These are phyloP conservation scores for Dendrolimus kikuchii DNA, from an alignment of 1,140 invertebrate species.

Conservation along the genomic window DNA sequence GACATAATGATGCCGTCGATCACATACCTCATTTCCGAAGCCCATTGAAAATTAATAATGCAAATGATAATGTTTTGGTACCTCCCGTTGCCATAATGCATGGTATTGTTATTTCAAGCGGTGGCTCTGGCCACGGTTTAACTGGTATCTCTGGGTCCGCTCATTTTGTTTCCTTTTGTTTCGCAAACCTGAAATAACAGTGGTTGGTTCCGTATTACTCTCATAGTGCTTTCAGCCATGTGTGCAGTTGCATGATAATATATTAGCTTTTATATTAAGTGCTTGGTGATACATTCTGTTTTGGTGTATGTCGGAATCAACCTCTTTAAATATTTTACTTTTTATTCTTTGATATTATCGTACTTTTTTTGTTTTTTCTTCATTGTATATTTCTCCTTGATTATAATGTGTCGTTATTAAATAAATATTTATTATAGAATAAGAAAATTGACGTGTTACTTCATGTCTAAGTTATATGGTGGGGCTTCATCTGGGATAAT, in stretches of 20 bases:
- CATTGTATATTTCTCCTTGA: too few relatives aligned
- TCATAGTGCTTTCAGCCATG: constrained; percentile 15
- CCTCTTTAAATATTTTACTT: too few relatives aligned
- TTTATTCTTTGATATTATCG: background rate
- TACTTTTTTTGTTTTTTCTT: background rate
- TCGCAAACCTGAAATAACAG: constrained; percentile 29
- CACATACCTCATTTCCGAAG: too few relatives aligned
- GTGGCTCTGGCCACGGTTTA: constrained; percentile 36
- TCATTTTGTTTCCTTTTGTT: constrained; percentile 27
- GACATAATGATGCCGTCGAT: too few relatives aligned
- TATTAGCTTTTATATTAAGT: constrained; percentile 10
- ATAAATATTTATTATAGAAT: too few relatives aligned
- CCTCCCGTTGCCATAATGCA: constrained; percentile 11
- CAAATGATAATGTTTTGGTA: too few relatives aligned
- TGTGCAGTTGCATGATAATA: constrained; percentile 22
- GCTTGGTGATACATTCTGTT: constrained; percentile 8
- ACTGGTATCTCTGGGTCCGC: constrained; percentile 28
- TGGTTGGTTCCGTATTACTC: constrained; percentile 2
- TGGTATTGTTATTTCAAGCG: constrained; percentile 30
- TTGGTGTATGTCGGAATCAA: background rate
- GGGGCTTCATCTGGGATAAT: too few relatives aligned
- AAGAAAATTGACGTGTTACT: too few relatives aligned
- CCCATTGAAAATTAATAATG: too few relatives aligned
- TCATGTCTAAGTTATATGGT: too few relatives aligned
- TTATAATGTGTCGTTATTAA: too few relatives aligned